Base-by-base conservation (phyloP, 2,797 vertebrate genomes). In the Streptopelia turtur region DNA sequence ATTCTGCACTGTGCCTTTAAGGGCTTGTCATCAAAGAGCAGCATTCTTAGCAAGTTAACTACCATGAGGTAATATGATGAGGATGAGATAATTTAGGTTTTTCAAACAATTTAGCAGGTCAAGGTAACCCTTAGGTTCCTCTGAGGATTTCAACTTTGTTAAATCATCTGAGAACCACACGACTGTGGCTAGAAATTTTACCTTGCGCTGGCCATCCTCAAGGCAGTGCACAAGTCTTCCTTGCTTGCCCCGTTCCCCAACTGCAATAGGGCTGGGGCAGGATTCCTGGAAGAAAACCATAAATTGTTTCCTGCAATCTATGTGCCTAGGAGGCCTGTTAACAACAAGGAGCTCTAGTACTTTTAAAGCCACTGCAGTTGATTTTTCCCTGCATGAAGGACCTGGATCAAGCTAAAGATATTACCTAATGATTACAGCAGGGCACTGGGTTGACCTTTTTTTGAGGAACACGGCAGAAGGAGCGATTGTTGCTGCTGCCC, bases 31-130 rank as follows among this genome's bases (percentile, higher is more conserved):
- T 90, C 88, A 94, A 64, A 70, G 71, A 80, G 64, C 66, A 90
- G 83, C 83, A 35, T 95, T 94, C 81, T 68, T 66, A 84, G 53
- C 90, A 83, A 92, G 72, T 78, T 93, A 78, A 92, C 78, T 92
- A 33, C 60, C 60, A 39, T 89, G 84, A 95, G 60, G 74, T 87
- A 94, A 91, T 85, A 77, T 2, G 24, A 79, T 76, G 79, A 94
- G 76, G 50, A 81, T 72, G 75, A 93, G 81, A 68, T 90, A 92
- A 92, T 89, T 89, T 14, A 70, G 49, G 53, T n/a, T 80, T 91
- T 90, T 92, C 88, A 90, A 91, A 79, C 68, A 55, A 52, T 80
- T 90, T 61, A 52, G 27, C 60, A 65, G 69, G 74, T 92, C 92
- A 81, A 89, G 64, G 87, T 91, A 95, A 93, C 55, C 65, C 70